phyloP scores from a whole-genome alignment of 92 coral and sea anemone species.

The Virgularia gustaviana region DNA sequence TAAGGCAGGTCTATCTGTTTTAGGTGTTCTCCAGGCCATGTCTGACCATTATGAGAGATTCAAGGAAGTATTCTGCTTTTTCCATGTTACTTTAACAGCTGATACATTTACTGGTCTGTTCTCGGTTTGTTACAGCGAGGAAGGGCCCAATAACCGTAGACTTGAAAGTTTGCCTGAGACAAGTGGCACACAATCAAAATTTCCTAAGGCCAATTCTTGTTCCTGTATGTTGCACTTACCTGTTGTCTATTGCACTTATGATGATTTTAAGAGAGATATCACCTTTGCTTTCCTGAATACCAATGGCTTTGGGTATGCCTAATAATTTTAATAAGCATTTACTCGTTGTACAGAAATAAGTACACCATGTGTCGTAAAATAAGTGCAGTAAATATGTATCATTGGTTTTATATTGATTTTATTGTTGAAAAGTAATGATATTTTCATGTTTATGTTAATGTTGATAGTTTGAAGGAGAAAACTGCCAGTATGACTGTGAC shows the following conservation, averaged over 20 bases:
- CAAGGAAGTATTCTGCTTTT: slow-evolving; percentile 36
- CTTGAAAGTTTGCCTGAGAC: slow-evolving; percentile 25
- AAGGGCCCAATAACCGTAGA: slow-evolving; percentile 36
- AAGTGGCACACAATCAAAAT: not conserved
- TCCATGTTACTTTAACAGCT: slow-evolving; percentile 24
- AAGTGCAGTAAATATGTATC: too few species aligned
- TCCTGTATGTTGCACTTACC: not conserved
- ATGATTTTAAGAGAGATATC: not conserved
- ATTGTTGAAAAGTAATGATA: too few species aligned
- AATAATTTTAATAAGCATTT: too few species aligned
- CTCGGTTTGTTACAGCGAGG: slow-evolving; percentile 25
- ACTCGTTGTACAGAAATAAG: too few species aligned
- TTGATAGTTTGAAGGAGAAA: too few species aligned
- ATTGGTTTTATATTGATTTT: too few species aligned
- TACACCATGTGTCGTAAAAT: too few species aligned
- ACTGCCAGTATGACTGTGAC: too few species aligned
- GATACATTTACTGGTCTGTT: slow-evolving; percentile 31
- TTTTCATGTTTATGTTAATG: too few species aligned
- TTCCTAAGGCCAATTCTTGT: slow-evolving; percentile 15
- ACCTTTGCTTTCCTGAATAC: slow-evolving; percentile 5
- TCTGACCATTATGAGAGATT: too few species aligned
- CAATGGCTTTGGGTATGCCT: slow-evolving; percentile 14
- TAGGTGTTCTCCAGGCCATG: slow-evolving; percentile 41
- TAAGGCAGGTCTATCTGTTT: slow-evolving; percentile 21
- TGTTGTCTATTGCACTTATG: not conserved